Base-by-base conservation (phyloP, 2,113 vertebrate species). In the Bufo gargarizans region DNA sequence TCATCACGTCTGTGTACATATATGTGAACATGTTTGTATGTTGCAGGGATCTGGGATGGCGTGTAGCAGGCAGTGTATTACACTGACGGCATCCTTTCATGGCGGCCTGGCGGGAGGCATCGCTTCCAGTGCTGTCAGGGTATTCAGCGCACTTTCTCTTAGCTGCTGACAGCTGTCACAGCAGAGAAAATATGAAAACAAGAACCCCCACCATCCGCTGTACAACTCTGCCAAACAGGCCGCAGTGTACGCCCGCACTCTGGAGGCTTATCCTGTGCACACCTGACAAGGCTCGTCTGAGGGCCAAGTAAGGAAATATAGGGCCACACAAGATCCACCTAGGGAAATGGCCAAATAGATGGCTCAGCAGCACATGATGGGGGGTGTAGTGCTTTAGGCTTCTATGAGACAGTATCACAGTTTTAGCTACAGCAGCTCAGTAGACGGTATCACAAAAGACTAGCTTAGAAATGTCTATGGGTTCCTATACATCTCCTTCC, bases 161-260 rank as follows among this genome's bases (percentile, higher is more conserved):
- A 69, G 7, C 61, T 69, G 63, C 6, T 69, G 65, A 82, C 86
- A 88, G 79, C 67, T 88, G 86, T 88, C 86, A 88, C 69, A 83
- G 86, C 86, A 88, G 4, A 76, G 79, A 88, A 81, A 87, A 58
- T 33, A 88, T 74, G 82, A 83, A 72, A 71, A 87, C 55, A 69
- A 61, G 49, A 59, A 6, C 20, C 13, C 77, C 63, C 12, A n/a
- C 86, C 74, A 12, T 43, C 56, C 67, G 33, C 65, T 10, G 58
- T 22, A 1, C 33, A 8, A 22, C n/a, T 4, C 59, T 61, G 3
- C 63, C 17, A 13, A 6, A 65, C 63, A 65, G 5, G 9, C 6
- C 63, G 6, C 63, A 65, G 19, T 65, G 63, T 4, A 13, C 16
- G 53, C 5, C 53, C 5, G 53, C 53, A 53, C 5, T 5, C 9